Evolutionary conservation across 2,888 invertebrate species (phyloP).

Genomic region (Adineta ricciae): DNA sequence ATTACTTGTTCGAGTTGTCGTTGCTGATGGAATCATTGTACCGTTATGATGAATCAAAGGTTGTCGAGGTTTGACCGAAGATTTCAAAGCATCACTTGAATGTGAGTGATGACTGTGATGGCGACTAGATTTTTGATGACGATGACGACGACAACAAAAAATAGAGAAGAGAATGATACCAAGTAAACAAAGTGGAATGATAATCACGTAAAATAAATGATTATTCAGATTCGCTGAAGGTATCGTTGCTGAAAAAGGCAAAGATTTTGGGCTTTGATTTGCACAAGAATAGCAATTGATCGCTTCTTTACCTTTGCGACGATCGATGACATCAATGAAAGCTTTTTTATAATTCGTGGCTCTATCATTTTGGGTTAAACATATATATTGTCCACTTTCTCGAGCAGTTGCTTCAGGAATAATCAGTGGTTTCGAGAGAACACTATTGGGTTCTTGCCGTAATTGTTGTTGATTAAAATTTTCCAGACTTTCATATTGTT

Average conservation of each 20-base stretch:
- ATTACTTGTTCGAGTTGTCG: neutral
- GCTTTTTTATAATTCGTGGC: neutral
- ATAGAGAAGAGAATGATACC: neutral
- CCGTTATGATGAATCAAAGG: neutral
- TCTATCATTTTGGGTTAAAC: neutral
- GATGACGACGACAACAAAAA: neutral
- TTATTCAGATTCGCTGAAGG: neutral
- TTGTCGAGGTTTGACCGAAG: neutral
- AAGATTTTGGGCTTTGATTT: too few relatives aligned
- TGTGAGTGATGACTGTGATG: neutral
- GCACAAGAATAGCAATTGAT: neutral
- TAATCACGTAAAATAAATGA: neutral
- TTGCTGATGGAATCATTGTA: neutral
- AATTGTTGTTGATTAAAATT: neutral
- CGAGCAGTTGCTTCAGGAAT: neutral
- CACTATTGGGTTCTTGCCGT: neutral
- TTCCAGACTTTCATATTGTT: slow-evolving; percentile 1
- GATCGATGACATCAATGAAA: neutral
- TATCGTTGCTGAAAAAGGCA: neutral
- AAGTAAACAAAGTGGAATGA: neutral
- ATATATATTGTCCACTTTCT: neutral
- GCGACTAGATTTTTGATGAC: neutral
- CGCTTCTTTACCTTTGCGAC: neutral
- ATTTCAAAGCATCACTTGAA: neutral
- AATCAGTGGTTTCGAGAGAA: neutral